Percentiles rank a stretch among this genome's conserved stretches.
Conservation (phyloP, 2,113 vertebrate species). For the Apteryx mantelli region DNA sequence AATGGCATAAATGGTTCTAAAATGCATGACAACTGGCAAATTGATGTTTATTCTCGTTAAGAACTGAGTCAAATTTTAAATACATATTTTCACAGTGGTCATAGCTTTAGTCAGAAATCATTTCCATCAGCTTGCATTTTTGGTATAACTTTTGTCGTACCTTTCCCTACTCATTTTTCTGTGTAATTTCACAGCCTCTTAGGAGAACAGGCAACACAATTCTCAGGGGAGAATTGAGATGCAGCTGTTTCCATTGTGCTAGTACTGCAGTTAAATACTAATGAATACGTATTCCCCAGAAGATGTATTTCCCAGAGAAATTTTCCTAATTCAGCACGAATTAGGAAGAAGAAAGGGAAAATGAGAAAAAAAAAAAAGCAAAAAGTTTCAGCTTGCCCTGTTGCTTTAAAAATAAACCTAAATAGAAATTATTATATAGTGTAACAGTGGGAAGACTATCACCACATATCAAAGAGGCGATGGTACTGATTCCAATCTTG, state of each 20-base stretch:
- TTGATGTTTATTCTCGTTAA: slow-evolving; percentile 23
- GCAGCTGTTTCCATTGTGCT: slow-evolving; percentile 45
- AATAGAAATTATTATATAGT: background rate
- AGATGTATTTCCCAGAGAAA: background rate
- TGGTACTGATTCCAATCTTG: background rate
- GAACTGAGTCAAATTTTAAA: slow-evolving; percentile 3
- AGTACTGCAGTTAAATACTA: slow-evolving; percentile 26
- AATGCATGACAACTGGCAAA: slow-evolving; percentile 1
- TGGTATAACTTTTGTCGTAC: background rate
- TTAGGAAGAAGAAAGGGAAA: background rate
- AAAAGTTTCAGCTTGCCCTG: background rate
- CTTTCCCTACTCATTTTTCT: background rate
- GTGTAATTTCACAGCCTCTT: background rate
- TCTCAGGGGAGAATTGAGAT: slow-evolving; percentile 28
- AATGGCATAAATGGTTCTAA: slow-evolving; percentile 10
- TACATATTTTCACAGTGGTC: background rate
- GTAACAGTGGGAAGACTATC: background rate
- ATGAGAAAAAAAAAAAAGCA: background rate
- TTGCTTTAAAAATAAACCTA: background rate
- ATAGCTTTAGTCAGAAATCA: background rate
- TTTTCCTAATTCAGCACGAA: background rate
- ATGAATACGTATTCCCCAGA: background rate
- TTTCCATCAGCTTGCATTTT: slow-evolving; percentile 19
- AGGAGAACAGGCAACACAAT: slow-evolving; percentile 16
- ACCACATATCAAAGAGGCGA: background rate